Conservation (phyloP, 2,797 vertebrate genomes). For the Artibeus lituratus region DNA sequence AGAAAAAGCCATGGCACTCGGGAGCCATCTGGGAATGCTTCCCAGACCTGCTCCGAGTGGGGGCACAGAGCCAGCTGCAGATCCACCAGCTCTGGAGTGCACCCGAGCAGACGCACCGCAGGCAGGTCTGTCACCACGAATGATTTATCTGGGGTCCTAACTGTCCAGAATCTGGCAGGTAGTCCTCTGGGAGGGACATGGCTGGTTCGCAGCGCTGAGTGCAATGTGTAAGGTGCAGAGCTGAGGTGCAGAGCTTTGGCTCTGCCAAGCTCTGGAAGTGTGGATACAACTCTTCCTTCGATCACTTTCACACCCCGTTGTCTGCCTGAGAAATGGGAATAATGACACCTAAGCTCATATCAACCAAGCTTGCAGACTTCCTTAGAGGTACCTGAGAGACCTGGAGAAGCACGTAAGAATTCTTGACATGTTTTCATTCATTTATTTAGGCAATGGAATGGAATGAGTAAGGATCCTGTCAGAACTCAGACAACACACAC, state of each 20-base stretch:
- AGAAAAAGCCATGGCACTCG: slow-evolving; percentile 56
- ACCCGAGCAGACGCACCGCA: slow-evolving; percentile 52
- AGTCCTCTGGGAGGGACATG: neutral
- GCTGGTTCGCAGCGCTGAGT: neutral
- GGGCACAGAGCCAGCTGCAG: slow-evolving; percentile 49
- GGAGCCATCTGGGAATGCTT: slow-evolving; percentile 68
- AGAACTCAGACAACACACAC: neutral
- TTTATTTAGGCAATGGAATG: neutral
- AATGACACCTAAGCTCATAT: neutral
- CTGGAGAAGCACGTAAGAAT: neutral
- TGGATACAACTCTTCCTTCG: neutral
- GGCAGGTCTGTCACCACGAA: neutral
- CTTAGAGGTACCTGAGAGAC: neutral
- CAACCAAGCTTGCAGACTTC: neutral
- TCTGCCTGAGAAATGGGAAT: neutral
- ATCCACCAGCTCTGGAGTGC: slow-evolving; percentile 24
- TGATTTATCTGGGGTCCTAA: slow-evolving; percentile 40
- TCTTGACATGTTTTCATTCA: neutral
- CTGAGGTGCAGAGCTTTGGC: neutral
- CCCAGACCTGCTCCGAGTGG: slow-evolving; percentile 46
- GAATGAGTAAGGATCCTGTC: neutral
- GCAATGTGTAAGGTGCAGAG: neutral
- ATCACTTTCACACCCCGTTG: neutral
- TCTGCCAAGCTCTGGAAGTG: neutral
- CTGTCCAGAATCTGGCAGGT: neutral